Evolutionary conservation across 1,140 invertebrate species (phyloP), one percentile per base, ranked within the genome.

Genomic region (Bombus breviceps): DNA sequence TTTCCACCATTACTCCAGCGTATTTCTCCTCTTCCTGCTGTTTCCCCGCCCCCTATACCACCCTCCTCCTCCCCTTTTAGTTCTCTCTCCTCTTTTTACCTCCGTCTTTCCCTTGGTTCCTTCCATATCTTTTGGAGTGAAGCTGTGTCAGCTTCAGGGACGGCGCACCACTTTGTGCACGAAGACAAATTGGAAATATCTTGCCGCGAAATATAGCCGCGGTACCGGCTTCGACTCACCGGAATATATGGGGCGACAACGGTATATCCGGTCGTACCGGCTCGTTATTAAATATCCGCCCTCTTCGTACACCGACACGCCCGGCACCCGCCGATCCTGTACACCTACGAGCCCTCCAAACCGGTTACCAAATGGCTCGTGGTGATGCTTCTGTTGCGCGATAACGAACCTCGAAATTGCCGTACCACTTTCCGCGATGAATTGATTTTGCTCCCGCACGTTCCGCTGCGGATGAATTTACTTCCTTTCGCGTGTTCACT

Each of bases 171-270:
- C 93, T 94, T 94, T 93, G 92, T 92, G 92, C 90, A 86, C 91
- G 81, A 93, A 93, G 93, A 93, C 93, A 94, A 94, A 93, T 94
- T 94, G 93, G 93, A 94, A 94, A 94, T 93, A 93, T 93, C 92
- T 93, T 89, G 89, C 93, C 92, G 92, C 85, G 81, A 91, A 88
- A 91, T 91, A 91, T 81, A 91, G 90, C 89, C 83, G 79, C 74
- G 86, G 73, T 79, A 71, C 79, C 69, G 80, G 72, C 71, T 90
- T 91, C 86, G 86, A 90, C 89, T 91, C 77, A 43, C 71, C 73
- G 86, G 79, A 86, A 91, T 88, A 90, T 90, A 88, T 90, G 69
- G 83, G 86, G 64, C 86, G 89, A 90, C 89, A 90, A 91, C 83
- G 86, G 78, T 88, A 79, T 86, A 91, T 91, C 87, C 86, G 84